A percentile compares a stretch with the other conserved stretches of the same genome.
Conservation (phyloP, 2,797 vertebrate species). For the Takifugu rubripes region DNA sequence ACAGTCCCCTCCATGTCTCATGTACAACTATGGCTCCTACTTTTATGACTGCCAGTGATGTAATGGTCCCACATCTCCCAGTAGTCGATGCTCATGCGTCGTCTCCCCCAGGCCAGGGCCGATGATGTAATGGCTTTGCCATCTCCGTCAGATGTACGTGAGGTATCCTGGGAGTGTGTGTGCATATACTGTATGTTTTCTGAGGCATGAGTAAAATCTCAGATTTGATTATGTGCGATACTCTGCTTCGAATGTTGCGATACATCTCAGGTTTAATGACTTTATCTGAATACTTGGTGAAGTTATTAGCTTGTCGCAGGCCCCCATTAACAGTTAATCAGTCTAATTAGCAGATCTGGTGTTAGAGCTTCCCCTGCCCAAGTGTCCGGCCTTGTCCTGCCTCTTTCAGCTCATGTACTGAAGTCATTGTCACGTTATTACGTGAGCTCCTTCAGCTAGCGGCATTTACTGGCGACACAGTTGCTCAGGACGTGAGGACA, state of each 20-base stretch:
- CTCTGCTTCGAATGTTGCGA: not conserved
- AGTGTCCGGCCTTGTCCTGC: conserved; percentile 9
- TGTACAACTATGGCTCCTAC: conserved; percentile 24
- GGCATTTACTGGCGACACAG: conserved; percentile 5
- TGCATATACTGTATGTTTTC: conserved; percentile 5
- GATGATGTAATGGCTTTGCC: conserved; percentile 54
- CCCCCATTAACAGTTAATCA: too few species aligned
- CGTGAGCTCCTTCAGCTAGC: conserved; percentile 7
- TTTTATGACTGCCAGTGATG: conserved; percentile 55
- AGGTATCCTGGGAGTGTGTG: conserved; percentile 3
- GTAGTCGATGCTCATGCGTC: conserved; percentile 45
- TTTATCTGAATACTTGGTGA: too few species aligned
- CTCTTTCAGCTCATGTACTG: conserved; percentile 16
- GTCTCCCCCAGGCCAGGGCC: conserved; percentile 25
- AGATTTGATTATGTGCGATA: too few species aligned
- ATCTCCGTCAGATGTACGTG: conserved; percentile 23
- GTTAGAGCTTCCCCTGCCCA: not conserved
- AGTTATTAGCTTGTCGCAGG: too few species aligned
- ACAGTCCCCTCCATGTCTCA: conserved; percentile 28
- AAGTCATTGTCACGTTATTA: conserved; percentile 20
- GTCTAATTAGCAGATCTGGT: not conserved
- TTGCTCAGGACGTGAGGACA: conserved; percentile 9
- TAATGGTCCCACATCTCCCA: conserved; percentile 55
- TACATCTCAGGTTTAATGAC: not conserved
- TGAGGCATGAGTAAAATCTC: conserved; percentile 13